Evolutionary conservation across 2,888 invertebrate species (phyloP), one percentile per base, ranked within the genome.

Genomic region (Smittia aterrima): DNA sequence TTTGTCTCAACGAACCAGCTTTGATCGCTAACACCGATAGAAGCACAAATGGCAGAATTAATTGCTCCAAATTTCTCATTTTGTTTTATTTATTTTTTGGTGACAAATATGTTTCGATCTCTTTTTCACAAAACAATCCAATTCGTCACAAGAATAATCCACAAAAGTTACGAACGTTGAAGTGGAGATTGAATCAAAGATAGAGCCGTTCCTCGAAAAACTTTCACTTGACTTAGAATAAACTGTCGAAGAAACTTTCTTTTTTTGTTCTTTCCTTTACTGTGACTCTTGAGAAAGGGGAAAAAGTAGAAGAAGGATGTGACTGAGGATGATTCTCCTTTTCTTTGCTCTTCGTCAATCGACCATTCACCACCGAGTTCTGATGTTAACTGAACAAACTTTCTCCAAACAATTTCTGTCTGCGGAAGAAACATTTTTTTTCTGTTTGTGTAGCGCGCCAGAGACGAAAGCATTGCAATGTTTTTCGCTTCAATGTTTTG

Each of bases 1-100:
- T 58, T 58, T 9, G 22, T 58, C 22, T 18, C 58, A 58, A 64
- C 64, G 22, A 27, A 64, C 64, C 64, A 24, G 64, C n/a, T 64
- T 27, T 64, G 64, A 27, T 27, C 11, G 64, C 25, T 3, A 64
- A 9, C n/a, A 64, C n/a, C 27, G 58, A 58, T 58, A 64, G 4
- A 4, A 64, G 27, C 64, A 64, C 64, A n/a, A 24, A 22, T 13
- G 64, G 27, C 25, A 64, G 9, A 3, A 64, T n/a, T 27, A 64
- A n/a, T 64, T 64, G 27, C 13, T 64, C 64, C 3, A 64, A 27
- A 3, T 64, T 64, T 27, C 9, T 25, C 64, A 64, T 64, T 64
- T 58, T 13, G 3, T 58, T 22, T 22, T 22, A 2, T 58, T 58
- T 4, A 16, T 22, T 22, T 58, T 9, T 22, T 13, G n/a, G 1